These are phyloP conservation scores for Heterochromis multidens DNA, from an alignment of 2,113 vertebrate species.

Conservation along the genomic window DNA sequence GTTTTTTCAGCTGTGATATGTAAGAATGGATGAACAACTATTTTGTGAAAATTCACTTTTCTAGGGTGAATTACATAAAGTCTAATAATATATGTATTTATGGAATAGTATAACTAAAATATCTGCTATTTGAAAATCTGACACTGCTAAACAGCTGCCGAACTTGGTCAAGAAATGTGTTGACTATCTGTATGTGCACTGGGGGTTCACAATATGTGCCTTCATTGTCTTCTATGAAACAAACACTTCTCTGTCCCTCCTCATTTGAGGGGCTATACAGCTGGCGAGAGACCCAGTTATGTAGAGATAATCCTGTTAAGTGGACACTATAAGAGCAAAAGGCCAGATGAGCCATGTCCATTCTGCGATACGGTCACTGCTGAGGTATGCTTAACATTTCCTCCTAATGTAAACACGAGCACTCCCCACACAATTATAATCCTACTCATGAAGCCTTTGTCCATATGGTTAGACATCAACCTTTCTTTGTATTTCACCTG, in stretches of 20 bases:
- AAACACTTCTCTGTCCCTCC: not conserved
- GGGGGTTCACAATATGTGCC: not conserved
- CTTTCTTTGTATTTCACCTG: not conserved
- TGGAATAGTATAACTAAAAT: too few relatives aligned
- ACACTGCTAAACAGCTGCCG: not conserved
- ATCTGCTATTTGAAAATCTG: not conserved
- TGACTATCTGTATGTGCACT: too few relatives aligned
- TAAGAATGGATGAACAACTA: not conserved
- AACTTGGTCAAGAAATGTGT: not conserved
- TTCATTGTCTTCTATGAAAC: not conserved
- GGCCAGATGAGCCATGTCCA: constrained; percentile 40
- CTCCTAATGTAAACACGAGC: constrained; percentile 66
- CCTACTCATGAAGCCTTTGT: not conserved
- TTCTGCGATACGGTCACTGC: constrained; percentile 39
- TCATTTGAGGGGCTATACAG: not conserved
- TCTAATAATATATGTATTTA: too few relatives aligned
- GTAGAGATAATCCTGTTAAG: constrained; percentile 12
- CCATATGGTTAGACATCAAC: not conserved
- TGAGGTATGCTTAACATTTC: constrained; percentile 70
- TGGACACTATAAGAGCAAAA: not conserved
- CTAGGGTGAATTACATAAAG: too few relatives aligned
- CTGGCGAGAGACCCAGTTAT: not conserved
- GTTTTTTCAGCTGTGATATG: not conserved
- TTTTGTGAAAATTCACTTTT: not conserved
- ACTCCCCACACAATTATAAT: constrained; percentile 17